Conservation (phyloP, 2,888 invertebrate genomes). For the Chirona hameri region DNA sequence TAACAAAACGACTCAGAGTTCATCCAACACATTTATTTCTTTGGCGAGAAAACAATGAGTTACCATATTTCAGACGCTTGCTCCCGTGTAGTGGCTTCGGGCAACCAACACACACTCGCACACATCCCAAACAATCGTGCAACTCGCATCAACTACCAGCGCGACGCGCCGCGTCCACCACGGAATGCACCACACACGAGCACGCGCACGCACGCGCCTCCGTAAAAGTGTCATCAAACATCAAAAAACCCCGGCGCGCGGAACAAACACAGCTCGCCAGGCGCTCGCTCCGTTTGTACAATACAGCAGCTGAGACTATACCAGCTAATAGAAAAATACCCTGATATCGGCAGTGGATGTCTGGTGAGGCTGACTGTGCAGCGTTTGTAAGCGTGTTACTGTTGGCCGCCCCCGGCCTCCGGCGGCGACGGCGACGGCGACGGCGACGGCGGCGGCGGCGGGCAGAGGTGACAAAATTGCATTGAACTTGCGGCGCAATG, state of each 20-base stretch:
- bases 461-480: background rate
- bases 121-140: too few relatives aligned
- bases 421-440: background rate
- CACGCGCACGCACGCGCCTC: background rate
- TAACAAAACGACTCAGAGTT: too few relatives aligned
- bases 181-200: background rate
- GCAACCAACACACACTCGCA: background rate
- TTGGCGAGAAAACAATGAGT: constrained; percentile 29
- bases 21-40: constrained; percentile 10
- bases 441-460: background rate
- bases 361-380: background rate
- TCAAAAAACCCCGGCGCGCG: background rate
- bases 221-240: constrained; percentile 3
- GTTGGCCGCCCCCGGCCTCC: background rate
- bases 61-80: background rate
- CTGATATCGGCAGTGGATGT: constrained; percentile 28
- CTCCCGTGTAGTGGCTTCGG: background rate
- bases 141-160: too few relatives aligned
- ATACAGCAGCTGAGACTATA: background rate
- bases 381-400: constrained; percentile 13
- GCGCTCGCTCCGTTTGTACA: background rate
- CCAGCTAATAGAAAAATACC: constrained; percentile 13
- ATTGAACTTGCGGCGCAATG: too few relatives aligned
- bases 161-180: background rate
- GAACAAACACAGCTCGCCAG: background rate